Conservation (phyloP, 2,113 vertebrate genomes). For the Periophthalmodon schlosseri region DNA sequence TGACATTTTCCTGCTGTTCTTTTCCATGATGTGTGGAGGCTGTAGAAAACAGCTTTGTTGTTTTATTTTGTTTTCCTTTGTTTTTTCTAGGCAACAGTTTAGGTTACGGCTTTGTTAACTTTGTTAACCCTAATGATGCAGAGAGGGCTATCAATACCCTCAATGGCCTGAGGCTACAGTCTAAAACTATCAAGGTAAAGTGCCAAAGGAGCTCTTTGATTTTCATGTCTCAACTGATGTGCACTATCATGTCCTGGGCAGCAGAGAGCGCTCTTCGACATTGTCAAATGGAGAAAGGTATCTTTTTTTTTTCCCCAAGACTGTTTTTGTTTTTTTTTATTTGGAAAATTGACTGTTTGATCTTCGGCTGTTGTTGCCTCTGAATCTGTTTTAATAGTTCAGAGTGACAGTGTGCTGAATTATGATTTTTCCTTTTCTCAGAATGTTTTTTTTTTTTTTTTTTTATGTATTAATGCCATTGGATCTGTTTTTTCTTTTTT, state of each 20-base stretch:
- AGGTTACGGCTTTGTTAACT: constrained; percentile 99
- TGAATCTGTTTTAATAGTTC: constrained; percentile 62
- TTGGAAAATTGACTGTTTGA: constrained; percentile 31
- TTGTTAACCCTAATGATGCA: constrained; percentile 96
- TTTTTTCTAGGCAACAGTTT: constrained; percentile 89
- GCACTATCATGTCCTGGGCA: constrained; percentile 70
- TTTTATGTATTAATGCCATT: constrained; percentile 9
- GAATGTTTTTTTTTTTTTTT: constrained; percentile 24
- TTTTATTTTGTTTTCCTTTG: constrained; percentile 79
- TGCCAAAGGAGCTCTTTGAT: constrained; percentile 77
- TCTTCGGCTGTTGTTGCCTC: constrained; percentile 64
- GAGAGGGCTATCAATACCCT: constrained; percentile 99
- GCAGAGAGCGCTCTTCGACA: constrained; percentile 61
- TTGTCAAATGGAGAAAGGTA: constrained; percentile 63
- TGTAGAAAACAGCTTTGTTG: constrained; percentile 54
- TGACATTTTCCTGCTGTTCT: background rate
- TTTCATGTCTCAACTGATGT: constrained; percentile 75
- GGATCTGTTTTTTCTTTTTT: constrained; percentile 4
- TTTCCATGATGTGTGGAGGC: constrained; percentile 30
- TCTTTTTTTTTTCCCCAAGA: constrained; percentile 42
- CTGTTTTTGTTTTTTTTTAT: constrained; percentile 11
- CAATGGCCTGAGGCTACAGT: constrained; percentile 98
- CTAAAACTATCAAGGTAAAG: constrained; percentile 99
- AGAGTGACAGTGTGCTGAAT: constrained; percentile 44
- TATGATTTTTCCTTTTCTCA: constrained; percentile 53